phyloP scores from a whole-genome alignment of 2,888 invertebrate species.

The Dryobota labecula region DNA sequence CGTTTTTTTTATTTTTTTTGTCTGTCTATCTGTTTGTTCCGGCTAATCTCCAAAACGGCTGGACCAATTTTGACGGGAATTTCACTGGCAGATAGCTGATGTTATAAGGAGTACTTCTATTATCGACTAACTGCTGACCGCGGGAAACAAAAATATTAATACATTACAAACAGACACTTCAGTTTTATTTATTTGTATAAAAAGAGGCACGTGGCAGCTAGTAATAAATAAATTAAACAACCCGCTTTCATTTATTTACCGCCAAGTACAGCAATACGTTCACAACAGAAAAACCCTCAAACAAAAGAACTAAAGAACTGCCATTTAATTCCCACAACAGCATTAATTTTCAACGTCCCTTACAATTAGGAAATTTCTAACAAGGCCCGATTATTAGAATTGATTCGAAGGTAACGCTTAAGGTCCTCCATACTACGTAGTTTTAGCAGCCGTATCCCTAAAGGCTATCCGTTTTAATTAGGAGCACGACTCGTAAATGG shows the following conservation, averaged over 20 bases:
- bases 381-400: conserved; percentile 61
- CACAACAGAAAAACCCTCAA: conserved; percentile 26
- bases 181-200: no score
- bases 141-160: no score
- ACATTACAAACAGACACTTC: no score
- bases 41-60: no score
- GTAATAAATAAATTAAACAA: background rate
- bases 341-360: conserved; percentile 35
- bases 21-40: no score
- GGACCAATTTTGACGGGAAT: no score
- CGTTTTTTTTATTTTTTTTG: no score
- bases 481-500: conserved; percentile 57
- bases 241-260: background rate
- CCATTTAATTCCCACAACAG: conserved; percentile 21
- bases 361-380: conserved; percentile 58
- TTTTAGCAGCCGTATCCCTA: conserved; percentile 49
- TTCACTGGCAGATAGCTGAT: no score
- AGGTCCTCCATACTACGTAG: conserved; percentile 49
- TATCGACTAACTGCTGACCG: no score
- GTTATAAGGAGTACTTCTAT: no score
- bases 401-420: conserved; percentile 57
- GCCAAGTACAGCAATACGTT: background rate
- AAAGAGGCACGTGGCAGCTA: no score
- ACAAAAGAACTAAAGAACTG: conserved; percentile 44
- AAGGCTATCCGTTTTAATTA: conserved; percentile 64